phyloP scores from a whole-genome alignment of 2,888 invertebrate genomes.

The Catocala sponsa region DNA sequence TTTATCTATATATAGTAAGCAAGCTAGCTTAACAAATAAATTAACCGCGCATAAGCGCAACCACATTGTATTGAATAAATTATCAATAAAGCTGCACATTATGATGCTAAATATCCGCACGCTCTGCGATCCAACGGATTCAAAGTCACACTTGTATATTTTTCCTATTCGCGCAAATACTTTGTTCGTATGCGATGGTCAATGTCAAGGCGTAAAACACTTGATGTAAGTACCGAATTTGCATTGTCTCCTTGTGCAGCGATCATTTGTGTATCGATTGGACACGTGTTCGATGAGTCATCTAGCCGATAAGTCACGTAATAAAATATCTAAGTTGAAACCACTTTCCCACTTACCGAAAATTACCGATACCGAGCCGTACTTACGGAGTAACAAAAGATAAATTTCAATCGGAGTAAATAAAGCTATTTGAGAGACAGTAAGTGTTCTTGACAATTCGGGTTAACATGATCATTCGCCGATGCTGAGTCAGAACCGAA shows the following conservation, averaged over 20 bases:
- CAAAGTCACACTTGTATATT: conserved; percentile 49
- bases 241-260: conserved; percentile 17
- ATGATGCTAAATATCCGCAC: conserved; percentile 56
- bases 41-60: conserved; percentile 53
- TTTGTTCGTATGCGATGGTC: conserved; percentile 60
- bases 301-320: conserved; percentile 35
- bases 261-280: conserved; percentile 8
- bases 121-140: conserved; percentile 25
- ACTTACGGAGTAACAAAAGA: conserved; percentile 30
- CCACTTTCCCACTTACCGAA: conserved; percentile 37
- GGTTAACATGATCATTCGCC: conserved; percentile 73
- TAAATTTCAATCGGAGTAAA: conserved; percentile 59
- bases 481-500: conserved; percentile 73
- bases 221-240: not conserved
- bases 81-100: conserved; percentile 68
- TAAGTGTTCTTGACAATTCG: conserved; percentile 68
- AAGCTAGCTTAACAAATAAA: conserved; percentile 61
- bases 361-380: conserved; percentile 16
- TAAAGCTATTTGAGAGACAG: conserved; percentile 63
- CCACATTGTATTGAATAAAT: conserved; percentile 69
- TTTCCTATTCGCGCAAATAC: conserved; percentile 55
- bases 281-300: conserved; percentile 27
- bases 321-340: conserved; percentile 11
- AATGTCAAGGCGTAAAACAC: conserved; percentile 65
- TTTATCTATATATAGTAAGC: conserved; percentile 70